These are phyloP conservation scores for Tenualosa ilisha DNA, from an alignment of 2,797 vertebrate genomes.

Conservation along the genomic window DNA sequence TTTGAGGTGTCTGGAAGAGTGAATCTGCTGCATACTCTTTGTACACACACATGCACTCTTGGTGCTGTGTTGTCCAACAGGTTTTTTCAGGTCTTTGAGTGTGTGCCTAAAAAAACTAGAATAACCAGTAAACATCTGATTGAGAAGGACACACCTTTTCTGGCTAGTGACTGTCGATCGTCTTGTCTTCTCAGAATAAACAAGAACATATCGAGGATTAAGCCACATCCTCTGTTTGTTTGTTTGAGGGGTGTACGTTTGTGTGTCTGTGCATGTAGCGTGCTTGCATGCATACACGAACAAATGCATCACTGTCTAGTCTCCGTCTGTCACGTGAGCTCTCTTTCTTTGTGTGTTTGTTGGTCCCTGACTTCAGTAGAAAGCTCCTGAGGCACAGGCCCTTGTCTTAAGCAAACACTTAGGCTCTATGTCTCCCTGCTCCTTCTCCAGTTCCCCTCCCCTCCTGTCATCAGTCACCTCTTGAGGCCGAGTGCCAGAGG, in stretches of 20 bases:
- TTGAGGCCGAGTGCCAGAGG: neutral
- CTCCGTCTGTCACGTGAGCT: neutral
- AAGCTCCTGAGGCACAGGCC: neutral
- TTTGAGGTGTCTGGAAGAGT: neutral
- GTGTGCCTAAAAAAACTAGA: slow-evolving; percentile 37
- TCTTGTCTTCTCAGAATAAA: slow-evolving; percentile 32
- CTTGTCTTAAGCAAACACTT: slow-evolving; percentile 14
- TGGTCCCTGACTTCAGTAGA: neutral
- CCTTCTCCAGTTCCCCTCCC: neutral
- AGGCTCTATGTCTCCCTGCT: neutral
- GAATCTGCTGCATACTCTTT: neutral
- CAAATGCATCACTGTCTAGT: slow-evolving; percentile 6
- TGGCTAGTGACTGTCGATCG: neutral
- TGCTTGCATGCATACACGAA: neutral
- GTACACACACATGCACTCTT: neutral
- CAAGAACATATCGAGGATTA: slow-evolving; percentile 17
- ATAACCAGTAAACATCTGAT: slow-evolving; percentile 38
- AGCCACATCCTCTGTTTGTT: neutral
- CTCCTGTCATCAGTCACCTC: neutral
- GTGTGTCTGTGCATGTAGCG: neutral
- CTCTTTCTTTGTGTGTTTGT: neutral
- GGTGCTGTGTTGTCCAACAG: neutral
- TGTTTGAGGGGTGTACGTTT: neutral
- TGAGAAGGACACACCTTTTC: slow-evolving; percentile 10
- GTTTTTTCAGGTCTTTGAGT: neutral